Evolutionary conservation across 2,888 invertebrate genomes (phyloP).

Genomic region (Pelosia muscerda): DNA sequence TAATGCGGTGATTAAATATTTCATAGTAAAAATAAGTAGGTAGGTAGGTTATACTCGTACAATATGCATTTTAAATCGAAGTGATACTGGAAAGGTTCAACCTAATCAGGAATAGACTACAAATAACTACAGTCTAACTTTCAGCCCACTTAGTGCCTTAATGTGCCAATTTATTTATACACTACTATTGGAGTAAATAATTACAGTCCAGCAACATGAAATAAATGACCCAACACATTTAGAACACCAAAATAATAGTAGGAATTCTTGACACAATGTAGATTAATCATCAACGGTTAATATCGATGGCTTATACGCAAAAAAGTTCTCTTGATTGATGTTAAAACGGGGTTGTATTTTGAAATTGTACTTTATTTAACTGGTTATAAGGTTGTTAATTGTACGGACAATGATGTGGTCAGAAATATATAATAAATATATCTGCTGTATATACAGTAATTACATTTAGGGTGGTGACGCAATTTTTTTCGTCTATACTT

Average conservation of each 20-base stretch:
- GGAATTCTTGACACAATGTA: constrained; percentile 45
- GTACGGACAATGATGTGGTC: constrained; percentile 20
- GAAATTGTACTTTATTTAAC: constrained; percentile 24
- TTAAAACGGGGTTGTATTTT: constrained; percentile 26
- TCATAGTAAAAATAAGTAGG: no score
- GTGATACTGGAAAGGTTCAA: background rate
- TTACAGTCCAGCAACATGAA: constrained; percentile 22
- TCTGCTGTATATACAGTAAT: constrained; percentile 34
- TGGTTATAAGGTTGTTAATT: constrained; percentile 31
- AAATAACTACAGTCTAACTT: constrained; percentile 30
- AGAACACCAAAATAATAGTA: constrained; percentile 35
- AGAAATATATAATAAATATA: constrained; percentile 19
- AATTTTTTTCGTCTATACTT: constrained; percentile 27
- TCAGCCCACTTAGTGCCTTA: constrained; percentile 34
- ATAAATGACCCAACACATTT: constrained; percentile 29
- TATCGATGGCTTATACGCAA: constrained; percentile 51
- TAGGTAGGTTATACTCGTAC: no score
- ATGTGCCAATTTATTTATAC: constrained; percentile 33
- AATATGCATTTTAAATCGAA: background rate
- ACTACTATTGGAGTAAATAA: constrained; percentile 38
- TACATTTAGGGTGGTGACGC: constrained; percentile 43
- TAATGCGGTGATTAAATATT: no score
- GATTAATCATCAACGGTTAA: constrained; percentile 51
- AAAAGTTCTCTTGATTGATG: constrained; percentile 52
- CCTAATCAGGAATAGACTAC: constrained; percentile 32